phyloP scores from a whole-genome alignment of 2,888 invertebrate genomes.

The Maniola hyperantus region DNA sequence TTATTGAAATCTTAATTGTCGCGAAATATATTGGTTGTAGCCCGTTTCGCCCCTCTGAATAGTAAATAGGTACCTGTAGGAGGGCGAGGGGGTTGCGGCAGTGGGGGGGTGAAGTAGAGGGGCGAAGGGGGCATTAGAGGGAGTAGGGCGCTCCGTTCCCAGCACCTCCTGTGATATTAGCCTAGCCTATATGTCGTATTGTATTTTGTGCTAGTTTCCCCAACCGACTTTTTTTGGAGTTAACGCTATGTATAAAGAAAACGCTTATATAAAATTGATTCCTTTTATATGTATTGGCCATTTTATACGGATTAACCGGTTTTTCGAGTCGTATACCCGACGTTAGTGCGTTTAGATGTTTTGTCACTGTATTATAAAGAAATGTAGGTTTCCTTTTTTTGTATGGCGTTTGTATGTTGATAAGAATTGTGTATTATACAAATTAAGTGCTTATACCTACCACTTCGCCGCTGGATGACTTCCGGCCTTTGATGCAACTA shows the following conservation, averaged over 20 bases:
- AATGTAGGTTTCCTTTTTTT: constrained; percentile 60
- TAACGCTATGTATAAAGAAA: constrained; percentile 67
- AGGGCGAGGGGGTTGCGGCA: constrained; percentile 42
- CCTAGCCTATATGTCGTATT: constrained; percentile 81
- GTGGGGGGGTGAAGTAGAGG: constrained; percentile 40
- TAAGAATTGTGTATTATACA: constrained; percentile 44
- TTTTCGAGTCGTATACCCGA: constrained; percentile 66
- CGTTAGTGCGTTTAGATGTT: constrained; percentile 65
- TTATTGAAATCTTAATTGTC: constrained; percentile 79
- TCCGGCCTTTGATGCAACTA: constrained; percentile 36
- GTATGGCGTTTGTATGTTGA: constrained; percentile 60
- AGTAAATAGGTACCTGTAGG: constrained; percentile 71
- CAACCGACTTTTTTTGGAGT: constrained; percentile 68
- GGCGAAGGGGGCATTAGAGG: constrained; percentile 46
- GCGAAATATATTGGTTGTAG: constrained; percentile 76
- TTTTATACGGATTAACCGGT: constrained; percentile 73
- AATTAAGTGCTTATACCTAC: constrained; percentile 42
- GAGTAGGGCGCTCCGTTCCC: constrained; percentile 73
- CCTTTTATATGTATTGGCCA: constrained; percentile 61
- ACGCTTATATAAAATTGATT: constrained; percentile 61
- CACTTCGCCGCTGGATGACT: constrained; percentile 31
- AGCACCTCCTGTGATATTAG: constrained; percentile 82
- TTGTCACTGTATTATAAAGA: constrained; percentile 56
- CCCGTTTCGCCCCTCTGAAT: constrained; percentile 76
- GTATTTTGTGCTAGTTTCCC: constrained; percentile 72